Conservation (phyloP, 2,113 vertebrate species). For the Morone saxatilis region DNA sequence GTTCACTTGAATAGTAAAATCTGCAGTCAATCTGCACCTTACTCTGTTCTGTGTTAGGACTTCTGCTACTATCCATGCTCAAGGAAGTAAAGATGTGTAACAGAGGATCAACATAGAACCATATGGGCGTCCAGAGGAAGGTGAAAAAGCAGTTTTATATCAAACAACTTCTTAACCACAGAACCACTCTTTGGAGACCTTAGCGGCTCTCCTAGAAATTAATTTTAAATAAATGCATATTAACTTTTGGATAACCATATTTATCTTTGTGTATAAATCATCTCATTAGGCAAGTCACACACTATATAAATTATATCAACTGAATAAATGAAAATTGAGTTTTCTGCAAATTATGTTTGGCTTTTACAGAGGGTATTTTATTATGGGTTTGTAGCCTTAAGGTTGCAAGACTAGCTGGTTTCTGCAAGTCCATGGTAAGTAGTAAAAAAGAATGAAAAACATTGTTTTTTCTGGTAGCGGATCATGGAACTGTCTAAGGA, state of each 20-base stretch:
- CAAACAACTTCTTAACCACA: neutral
- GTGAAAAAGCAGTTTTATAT: constrained; percentile 20
- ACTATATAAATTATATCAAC: neutral
- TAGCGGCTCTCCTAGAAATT: neutral
- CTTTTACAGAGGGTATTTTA: neutral
- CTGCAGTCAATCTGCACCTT: constrained; percentile 22
- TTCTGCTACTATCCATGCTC: constrained; percentile 2
- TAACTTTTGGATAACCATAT: neutral
- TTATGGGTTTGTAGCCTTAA: neutral
- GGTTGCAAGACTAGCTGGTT: neutral
- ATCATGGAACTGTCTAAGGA: no score
- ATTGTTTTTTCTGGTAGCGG: no score
- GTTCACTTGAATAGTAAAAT: constrained; percentile 11
- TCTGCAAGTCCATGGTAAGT: no score
- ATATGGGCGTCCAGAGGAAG: constrained; percentile 6
- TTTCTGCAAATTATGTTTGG: neutral
- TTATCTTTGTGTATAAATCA: neutral
- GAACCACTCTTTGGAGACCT: neutral
- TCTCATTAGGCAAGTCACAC: neutral
- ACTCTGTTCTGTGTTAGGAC: neutral
- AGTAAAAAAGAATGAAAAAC: no score
- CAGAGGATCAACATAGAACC: constrained; percentile 9
- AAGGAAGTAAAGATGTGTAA: constrained; percentile 4
- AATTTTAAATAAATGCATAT: neutral
- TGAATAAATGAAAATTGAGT: neutral